Conservation (phyloP, 92 coral and sea anemone genomes). For the Actinostola sp. region DNA sequence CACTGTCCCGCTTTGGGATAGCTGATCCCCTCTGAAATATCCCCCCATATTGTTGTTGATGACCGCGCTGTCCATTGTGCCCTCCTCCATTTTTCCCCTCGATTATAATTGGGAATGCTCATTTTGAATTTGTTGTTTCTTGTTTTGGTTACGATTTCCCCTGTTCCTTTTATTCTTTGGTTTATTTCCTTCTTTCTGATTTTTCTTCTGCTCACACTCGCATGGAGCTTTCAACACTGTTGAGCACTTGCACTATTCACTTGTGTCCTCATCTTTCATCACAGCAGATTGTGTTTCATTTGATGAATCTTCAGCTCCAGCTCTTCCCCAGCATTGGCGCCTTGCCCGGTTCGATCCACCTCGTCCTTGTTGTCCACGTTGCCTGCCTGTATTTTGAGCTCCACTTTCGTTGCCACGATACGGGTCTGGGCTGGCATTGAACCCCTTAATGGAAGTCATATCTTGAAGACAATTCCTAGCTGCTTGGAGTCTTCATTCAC, state of each 20-base stretch:
- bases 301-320: not conserved
- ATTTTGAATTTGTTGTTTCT: not conserved
- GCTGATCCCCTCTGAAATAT: not conserved
- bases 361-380: not conserved
- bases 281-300: too few relatives aligned
- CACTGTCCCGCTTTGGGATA: not conserved
- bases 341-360: not conserved
- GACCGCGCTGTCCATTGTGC: not conserved
- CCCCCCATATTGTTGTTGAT: not conserved
- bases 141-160: slow-evolving; percentile 1
- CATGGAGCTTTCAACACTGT: too few relatives aligned
- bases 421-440: not conserved
- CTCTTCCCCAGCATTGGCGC: not conserved
- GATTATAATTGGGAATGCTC: not conserved
- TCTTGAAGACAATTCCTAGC: slow-evolving; percentile 16
- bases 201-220: not conserved
- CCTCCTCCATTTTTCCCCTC: not conserved
- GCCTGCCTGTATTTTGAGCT: slow-evolving; percentile 4
- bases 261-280: too few relatives aligned
- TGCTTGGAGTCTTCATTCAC: slow-evolving; percentile 26
- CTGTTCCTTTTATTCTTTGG: not conserved
- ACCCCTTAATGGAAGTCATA: slow-evolving; percentile 10
- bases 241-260: too few relatives aligned
- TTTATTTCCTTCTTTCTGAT: not conserved
- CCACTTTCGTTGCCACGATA: not conserved